Conservation (phyloP, 2,888 invertebrate species). For the Perizoma flavofasciatum region DNA sequence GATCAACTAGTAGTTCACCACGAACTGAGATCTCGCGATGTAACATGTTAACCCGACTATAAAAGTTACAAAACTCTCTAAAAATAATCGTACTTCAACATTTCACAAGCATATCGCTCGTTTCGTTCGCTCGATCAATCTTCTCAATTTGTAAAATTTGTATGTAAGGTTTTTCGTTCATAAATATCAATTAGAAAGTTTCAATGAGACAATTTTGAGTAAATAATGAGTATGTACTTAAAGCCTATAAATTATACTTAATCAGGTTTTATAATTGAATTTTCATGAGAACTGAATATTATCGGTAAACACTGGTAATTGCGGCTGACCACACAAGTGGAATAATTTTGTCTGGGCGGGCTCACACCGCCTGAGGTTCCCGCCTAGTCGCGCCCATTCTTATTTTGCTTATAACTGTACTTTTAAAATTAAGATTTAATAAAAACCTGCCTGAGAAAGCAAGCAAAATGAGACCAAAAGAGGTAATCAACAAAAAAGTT, state of each 20-base stretch:
- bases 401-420: slow-evolving; percentile 33
- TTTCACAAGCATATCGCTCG: too few relatives aligned
- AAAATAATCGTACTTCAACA: too few relatives aligned
- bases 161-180: background rate
- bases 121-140: too few relatives aligned
- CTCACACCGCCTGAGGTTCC: slow-evolving; percentile 53
- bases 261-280: slow-evolving; percentile 21
- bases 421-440: slow-evolving; percentile 35
- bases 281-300: slow-evolving; percentile 28
- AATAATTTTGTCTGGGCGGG: slow-evolving; percentile 56
- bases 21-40: too few relatives aligned
- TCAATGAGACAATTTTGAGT: slow-evolving; percentile 11
- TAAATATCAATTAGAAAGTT: slow-evolving; percentile 13
- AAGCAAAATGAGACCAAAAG: slow-evolving; percentile 19
- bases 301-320: slow-evolving; percentile 44
- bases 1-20: too few relatives aligned
- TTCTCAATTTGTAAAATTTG: too few relatives aligned
- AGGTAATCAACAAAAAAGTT: slow-evolving; percentile 5
- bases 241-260: slow-evolving; percentile 12
- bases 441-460: slow-evolving; percentile 23
- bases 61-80: too few relatives aligned
- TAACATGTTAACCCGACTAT: too few relatives aligned
- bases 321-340: slow-evolving; percentile 65
- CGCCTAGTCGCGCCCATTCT: slow-evolving; percentile 54
- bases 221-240: slow-evolving; percentile 14